A percentile compares a stretch with the other conserved stretches of the same genome.
These are phyloP conservation scores for Seriola rivoliana DNA, from an alignment of 2,113 vertebrate species.

Conservation along the genomic window DNA sequence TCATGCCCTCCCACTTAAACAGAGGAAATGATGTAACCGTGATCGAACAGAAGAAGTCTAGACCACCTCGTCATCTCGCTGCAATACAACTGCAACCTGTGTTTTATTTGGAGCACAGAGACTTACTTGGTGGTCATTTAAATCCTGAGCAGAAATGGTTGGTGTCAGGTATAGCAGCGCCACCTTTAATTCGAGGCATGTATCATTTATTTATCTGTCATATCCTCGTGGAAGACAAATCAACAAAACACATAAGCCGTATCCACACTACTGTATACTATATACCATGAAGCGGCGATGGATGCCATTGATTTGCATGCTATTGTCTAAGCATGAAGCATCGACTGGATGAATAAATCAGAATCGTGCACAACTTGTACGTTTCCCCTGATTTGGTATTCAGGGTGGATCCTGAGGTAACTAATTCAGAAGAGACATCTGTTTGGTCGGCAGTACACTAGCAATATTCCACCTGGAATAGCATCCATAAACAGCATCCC, in stretches of 20 bases:
- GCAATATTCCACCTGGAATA: slow-evolving; percentile 76
- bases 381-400: slow-evolving; percentile 73
- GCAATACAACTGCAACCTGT: slow-evolving; percentile 32
- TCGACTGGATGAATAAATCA: slow-evolving; percentile 70
- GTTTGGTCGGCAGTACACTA: slow-evolving; percentile 71
- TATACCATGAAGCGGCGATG: slow-evolving; percentile 30
- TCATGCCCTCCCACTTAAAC: slow-evolving; percentile 56
- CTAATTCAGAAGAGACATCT: slow-evolving; percentile 82
- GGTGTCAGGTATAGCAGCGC: slow-evolving; percentile 28
- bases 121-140: slow-evolving; percentile 27
- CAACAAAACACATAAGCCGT: slow-evolving; percentile 49
- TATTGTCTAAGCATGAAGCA: slow-evolving; percentile 55
- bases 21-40: slow-evolving; percentile 69
- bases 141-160: slow-evolving; percentile 23
- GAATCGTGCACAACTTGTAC: slow-evolving; percentile 57
- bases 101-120: slow-evolving; percentile 15
- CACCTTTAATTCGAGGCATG: slow-evolving; percentile 61
- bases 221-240: slow-evolving; percentile 51
- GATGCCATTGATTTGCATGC: slow-evolving; percentile 62
- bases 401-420: slow-evolving; percentile 74
- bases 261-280: slow-evolving; percentile 6
- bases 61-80: slow-evolving; percentile 25
- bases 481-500: slow-evolving; percentile 70
- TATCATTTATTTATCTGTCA: slow-evolving; percentile 70
- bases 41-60: slow-evolving; percentile 38